Percentiles rank a stretch among this genome's conserved stretches.
phyloP scores from a whole-genome alignment of 2,113 vertebrate species.

The Mugil cephalus region DNA sequence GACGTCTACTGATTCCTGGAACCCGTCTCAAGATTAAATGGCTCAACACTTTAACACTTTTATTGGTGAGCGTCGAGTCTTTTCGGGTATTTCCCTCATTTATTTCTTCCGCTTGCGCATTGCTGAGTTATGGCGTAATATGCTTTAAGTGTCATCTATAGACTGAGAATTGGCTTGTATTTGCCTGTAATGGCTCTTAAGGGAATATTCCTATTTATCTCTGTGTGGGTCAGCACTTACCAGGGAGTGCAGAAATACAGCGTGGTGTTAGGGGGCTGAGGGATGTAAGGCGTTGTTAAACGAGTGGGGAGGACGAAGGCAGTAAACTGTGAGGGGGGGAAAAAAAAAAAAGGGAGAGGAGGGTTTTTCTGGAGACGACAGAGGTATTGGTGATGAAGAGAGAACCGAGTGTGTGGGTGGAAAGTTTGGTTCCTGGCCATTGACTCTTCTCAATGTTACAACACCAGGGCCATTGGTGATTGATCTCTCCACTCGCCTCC shows the following conservation, averaged over 20 bases:
- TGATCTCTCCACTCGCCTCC: slow-evolving; percentile 56
- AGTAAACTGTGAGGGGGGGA: slow-evolving; percentile 10
- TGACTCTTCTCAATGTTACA: slow-evolving; percentile 65
- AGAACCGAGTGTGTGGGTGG: slow-evolving; percentile 57
- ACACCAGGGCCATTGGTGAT: slow-evolving; percentile 55
- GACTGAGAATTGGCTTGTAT: slow-evolving; percentile 58
- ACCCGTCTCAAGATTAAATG: neutral
- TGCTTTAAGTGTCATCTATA: slow-evolving; percentile 56
- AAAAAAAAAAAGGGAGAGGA: neutral
- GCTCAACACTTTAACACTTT: slow-evolving; percentile 13
- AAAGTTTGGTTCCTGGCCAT: slow-evolving; percentile 69
- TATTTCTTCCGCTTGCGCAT: slow-evolving; percentile 31
- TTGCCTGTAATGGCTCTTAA: slow-evolving; percentile 66
- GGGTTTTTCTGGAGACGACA: slow-evolving; percentile 8
- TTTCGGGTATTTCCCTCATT: slow-evolving; percentile 38
- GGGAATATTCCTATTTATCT: slow-evolving; percentile 70
- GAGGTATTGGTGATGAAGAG: slow-evolving; percentile 39
- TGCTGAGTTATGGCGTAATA: slow-evolving; percentile 54
- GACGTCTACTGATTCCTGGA: neutral
- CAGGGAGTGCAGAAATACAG: slow-evolving; percentile 52
- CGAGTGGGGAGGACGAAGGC: neutral
- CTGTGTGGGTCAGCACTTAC: slow-evolving; percentile 63
- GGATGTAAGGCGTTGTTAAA: slow-evolving; percentile 49
- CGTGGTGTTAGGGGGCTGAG: slow-evolving; percentile 33
- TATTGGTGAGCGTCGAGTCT: slow-evolving; percentile 9